Evolutionary conservation across 2,888 invertebrate genomes (phyloP), one percentile per base, ranked within the genome.

Genomic region (Macaria notata): DNA sequence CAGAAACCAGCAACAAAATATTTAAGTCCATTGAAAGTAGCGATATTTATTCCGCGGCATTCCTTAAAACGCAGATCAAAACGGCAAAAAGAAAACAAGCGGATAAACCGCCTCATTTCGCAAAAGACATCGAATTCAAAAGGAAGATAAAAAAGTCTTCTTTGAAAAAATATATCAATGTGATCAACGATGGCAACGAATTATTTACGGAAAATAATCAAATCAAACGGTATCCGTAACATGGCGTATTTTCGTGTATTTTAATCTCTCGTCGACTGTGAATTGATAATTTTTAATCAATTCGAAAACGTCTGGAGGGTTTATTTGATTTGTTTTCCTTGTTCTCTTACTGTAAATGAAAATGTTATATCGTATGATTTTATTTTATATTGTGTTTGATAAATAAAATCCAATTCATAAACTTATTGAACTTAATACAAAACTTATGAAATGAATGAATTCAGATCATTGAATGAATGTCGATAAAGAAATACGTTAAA

Each of bases 121-220:
- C 50, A 55, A 51, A 55, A 54, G 39, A 42, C 51, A 55, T 51
- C 46, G 51, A 5, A 54, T 59, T 55, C 59, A 54, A 59, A 59
- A 51, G 39, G 46, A 41, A 51, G 30, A 50, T 59, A 44, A 45
- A 47, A 51, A 55, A 54, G 33, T 46, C 46, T 50, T 8, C 43
- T 54, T 59, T 54, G 54, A 47, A 48, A 57, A 54, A 19, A 19
- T 19, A 59, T 54, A 54, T 59, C 59, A 51, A 52, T 51, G 54
- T 51, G 54, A 51, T 59, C 54, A 54, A 51, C 48, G 45, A 48
- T 42, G 19, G 51, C 54, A 59, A 55, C 51, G 51, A 55, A 59
- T 59, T 59, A 59, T 59, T 48, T 9, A 55, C 54, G 59, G 54
- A 59, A 55, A 59, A 31, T 55, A 59, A 59, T 59, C 57, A 54